phyloP scores from a whole-genome alignment of 2,797 vertebrate genomes.

The Odontamblyopus rebecca region DNA sequence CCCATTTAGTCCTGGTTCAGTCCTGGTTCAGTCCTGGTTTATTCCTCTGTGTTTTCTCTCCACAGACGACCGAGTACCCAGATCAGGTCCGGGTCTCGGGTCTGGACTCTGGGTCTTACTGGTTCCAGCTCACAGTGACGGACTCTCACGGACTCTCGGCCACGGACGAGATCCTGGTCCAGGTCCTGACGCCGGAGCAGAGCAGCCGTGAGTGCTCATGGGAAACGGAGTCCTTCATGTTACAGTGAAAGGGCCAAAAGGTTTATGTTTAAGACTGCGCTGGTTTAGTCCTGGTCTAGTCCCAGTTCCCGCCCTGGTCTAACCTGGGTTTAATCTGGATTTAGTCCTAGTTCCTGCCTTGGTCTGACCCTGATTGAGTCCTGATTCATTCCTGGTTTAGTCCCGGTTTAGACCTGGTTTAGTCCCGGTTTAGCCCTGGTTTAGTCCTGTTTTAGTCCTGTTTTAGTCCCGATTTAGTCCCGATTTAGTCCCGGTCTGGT shows the following conservation, averaged over 20 bases:
- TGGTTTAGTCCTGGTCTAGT: not conserved
- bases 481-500: too few species aligned
- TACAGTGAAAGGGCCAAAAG: too few species aligned
- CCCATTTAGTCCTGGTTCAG: not conserved
- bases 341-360: not conserved
- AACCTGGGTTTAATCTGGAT: too few species aligned
- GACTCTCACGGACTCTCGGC: conserved; percentile 71
- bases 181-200: conserved; percentile 60
- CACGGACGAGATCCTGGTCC: conserved; percentile 10
- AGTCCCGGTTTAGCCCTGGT: too few species aligned
- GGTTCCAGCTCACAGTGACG: conserved; percentile 80
- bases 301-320: too few species aligned
- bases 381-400: too few species aligned
- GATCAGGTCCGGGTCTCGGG: conserved; percentile 80
- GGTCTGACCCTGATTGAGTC: too few species aligned
- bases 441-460: too few species aligned
- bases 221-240: too few species aligned
- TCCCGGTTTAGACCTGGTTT: too few species aligned
- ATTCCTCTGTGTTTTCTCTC: not conserved
- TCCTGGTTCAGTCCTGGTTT: not conserved
- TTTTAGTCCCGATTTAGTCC: not conserved
- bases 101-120: conserved; percentile 78
- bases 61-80: conserved; percentile 66
- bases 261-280: too few species aligned
- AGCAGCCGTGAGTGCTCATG: conserved; percentile 30